A percentile compares a stretch with the other conserved stretches of the same genome.
These are phyloP conservation scores for Cynopterus sphinx DNA, from an alignment of 2,797 vertebrate genomes.

Conservation along the genomic window DNA sequence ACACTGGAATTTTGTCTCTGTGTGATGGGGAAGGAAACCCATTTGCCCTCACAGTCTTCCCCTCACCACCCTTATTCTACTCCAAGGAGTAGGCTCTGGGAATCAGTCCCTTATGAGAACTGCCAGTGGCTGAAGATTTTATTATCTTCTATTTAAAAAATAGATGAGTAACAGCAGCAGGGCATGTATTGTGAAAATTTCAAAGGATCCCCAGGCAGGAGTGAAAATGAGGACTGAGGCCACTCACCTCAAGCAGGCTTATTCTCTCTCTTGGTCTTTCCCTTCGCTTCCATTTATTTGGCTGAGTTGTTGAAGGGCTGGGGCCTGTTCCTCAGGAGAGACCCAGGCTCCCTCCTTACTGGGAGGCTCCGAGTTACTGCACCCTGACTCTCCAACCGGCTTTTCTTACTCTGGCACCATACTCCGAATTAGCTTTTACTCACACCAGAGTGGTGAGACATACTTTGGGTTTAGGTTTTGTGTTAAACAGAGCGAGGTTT, in stretches of 20 bases:
- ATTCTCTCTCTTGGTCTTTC: neutral
- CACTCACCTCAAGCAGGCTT: too few relatives aligned
- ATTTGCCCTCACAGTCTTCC: neutral
- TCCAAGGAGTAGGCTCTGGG: neutral
- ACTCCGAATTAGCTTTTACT: neutral
- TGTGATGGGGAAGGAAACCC: neutral
- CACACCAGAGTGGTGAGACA: neutral
- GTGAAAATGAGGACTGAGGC: neutral
- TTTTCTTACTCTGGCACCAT: neutral
- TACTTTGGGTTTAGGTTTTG: neutral
- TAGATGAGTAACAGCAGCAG: neutral
- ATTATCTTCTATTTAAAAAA: neutral
- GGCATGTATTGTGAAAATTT: neutral
- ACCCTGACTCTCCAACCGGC: accelerated
- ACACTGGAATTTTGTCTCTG: neutral
- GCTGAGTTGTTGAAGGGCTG: neutral
- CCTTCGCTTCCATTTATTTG: neutral
- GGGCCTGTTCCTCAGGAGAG: neutral
- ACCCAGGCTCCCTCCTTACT: neutral
- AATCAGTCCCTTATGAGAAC: neutral
- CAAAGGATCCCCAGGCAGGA: neutral
- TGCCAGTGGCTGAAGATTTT: neutral
- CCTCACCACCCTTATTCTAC: neutral
- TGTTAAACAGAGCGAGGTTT: neutral
- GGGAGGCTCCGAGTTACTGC: neutral